Evolutionary conservation across 2,888 invertebrate species (phyloP).

Genomic region (Drosophila parthenogenetica): DNA sequence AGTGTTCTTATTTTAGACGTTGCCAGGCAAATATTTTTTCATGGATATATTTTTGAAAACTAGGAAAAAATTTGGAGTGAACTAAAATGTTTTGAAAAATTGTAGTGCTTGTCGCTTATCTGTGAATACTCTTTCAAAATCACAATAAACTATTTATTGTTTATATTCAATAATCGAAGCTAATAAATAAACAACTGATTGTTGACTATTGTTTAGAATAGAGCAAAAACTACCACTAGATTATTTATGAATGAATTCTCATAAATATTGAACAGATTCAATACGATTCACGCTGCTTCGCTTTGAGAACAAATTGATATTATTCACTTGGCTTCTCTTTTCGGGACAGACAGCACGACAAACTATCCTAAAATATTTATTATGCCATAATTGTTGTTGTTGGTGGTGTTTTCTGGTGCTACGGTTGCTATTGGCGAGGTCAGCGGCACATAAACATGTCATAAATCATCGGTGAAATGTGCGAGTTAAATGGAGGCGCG

Average conservation of each 20-base stretch:
- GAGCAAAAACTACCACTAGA: conserved; percentile 22
- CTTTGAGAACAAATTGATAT: conserved; percentile 36
- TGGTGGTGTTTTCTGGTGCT: background rate
- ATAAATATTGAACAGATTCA: conserved; percentile 57
- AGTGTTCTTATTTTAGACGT: conserved; percentile 13
- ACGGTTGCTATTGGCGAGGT: conserved; percentile 66
- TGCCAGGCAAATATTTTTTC: conserved; percentile 25
- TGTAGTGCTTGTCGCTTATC: conserved; percentile 55
- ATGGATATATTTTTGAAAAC: background rate
- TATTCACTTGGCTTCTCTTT: conserved; percentile 15
- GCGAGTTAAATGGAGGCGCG: conserved; percentile 59
- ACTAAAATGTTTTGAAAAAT: conserved; percentile 1
- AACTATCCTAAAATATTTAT: conserved; percentile 36
- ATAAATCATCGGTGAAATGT: conserved; percentile 70
- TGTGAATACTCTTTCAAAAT: conserved; percentile 61
- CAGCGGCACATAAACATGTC: conserved; percentile 76
- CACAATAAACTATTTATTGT: conserved; percentile 51
- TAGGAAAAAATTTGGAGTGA: background rate
- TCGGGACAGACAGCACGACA: conserved; percentile 12
- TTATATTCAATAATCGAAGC: conserved; percentile 53
- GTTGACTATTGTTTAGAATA: conserved; percentile 48
- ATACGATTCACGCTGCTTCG: conserved; percentile 16
- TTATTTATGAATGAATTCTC: conserved; percentile 64
- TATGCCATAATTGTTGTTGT: conserved; percentile 21
- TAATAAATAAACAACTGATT: conserved; percentile 47